These are phyloP conservation scores for Dendronephthya gigantea DNA, from an alignment of 64 coral and sea anemone genomes.

Conservation along the genomic window DNA sequence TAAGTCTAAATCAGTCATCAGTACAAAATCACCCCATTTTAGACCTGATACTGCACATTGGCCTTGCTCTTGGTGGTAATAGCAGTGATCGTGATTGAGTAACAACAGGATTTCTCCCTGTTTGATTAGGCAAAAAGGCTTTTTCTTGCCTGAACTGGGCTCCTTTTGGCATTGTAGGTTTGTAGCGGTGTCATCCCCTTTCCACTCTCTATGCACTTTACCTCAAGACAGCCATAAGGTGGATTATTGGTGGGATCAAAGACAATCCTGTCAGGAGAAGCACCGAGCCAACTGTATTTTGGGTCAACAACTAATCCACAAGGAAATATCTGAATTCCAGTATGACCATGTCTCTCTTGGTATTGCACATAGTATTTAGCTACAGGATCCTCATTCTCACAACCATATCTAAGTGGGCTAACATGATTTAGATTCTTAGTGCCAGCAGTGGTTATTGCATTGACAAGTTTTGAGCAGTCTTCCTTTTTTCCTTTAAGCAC, in stretches of 20 bases:
- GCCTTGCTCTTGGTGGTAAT: not conserved
- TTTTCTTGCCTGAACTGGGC: slow-evolving; percentile 44
- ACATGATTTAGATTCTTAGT: slow-evolving; percentile 29
- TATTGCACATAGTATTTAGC: slow-evolving; percentile 40
- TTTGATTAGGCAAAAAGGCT: slow-evolving; percentile 41
- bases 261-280: slow-evolving; percentile 53
- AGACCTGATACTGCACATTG: not conserved
- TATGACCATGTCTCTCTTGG: slow-evolving; percentile 51
- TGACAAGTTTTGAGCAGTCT: slow-evolving; percentile 49
- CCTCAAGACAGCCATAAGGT: slow-evolving; percentile 34
- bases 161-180: slow-evolving; percentile 35
- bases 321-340: slow-evolving; percentile 45
- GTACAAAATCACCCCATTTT: not conserved
- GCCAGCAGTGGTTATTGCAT: slow-evolving; percentile 14
- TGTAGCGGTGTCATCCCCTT: slow-evolving; percentile 61
- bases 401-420: slow-evolving; percentile 33
- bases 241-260: slow-evolving; percentile 48
- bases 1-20: not conserved
- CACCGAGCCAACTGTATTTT: slow-evolving; percentile 52
- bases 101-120: not conserved
- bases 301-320: slow-evolving; percentile 61
- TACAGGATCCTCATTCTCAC: slow-evolving; percentile 47
- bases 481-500: slow-evolving; percentile 42
- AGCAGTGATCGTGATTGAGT: not conserved
- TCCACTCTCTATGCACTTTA: slow-evolving; percentile 51